phyloP scores from a whole-genome alignment of 1,140 invertebrate species.

The Drosophila tani region DNA sequence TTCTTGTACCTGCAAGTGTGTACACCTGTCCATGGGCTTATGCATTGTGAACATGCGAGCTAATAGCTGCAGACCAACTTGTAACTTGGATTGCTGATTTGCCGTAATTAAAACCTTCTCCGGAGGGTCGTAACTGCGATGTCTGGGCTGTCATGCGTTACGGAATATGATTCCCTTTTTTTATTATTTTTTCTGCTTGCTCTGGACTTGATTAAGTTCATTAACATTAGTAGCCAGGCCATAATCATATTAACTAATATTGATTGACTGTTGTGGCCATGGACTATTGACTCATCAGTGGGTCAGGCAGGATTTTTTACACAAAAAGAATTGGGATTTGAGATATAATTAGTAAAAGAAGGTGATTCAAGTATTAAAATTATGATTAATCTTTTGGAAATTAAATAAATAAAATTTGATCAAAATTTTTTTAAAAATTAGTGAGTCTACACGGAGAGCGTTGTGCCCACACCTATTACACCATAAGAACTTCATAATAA shows the following conservation, averaged over 20 bases:
- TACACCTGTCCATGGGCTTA: conserved; percentile 55
- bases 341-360: too few species aligned
- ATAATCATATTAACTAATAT: conserved; percentile 58
- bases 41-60: conserved; percentile 75
- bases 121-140: conserved; percentile 42
- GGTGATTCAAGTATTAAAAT: too few species aligned
- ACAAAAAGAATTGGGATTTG: not conserved
- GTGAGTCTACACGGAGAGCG: too few species aligned
- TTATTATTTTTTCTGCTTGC: conserved; percentile 1
- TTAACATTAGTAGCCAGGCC: conserved; percentile 34
- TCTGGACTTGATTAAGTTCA: conserved; percentile 43
- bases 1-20: conserved; percentile 15
- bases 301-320: not conserved
- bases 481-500: too few species aligned
- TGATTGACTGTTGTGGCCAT: conserved; percentile 47
- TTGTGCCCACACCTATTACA: too few species aligned
- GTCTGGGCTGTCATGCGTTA: not conserved
- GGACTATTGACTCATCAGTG: conserved; percentile 26
- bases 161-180: not conserved
- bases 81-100: conserved; percentile 41
- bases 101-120: conserved; percentile 64
- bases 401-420: too few species aligned
- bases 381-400: too few species aligned
- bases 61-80: conserved; percentile 53
- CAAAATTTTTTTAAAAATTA: too few species aligned